Evolutionary conservation across 2,888 invertebrate species (phyloP).

Genomic region (Parasteatoda lunata): DNA sequence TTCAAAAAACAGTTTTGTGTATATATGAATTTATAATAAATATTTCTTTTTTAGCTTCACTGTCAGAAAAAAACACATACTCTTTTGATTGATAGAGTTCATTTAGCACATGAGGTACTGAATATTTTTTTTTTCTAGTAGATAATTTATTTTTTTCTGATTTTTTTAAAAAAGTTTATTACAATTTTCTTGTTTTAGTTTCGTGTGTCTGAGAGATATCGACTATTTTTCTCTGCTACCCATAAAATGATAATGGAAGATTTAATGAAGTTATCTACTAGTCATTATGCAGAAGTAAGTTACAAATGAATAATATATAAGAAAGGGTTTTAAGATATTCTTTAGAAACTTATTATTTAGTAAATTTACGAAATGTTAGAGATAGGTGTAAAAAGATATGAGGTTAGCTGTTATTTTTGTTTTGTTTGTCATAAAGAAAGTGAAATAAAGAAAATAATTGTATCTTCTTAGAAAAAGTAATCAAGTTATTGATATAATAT

Average conservation of each 20-base stretch:
- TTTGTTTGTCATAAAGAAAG: too few relatives aligned
- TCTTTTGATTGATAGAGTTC: conserved; percentile 80
- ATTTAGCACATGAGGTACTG: conserved; percentile 80
- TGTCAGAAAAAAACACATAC: conserved; percentile 80
- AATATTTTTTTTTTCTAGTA: not conserved
- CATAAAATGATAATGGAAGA: conserved; percentile 80
- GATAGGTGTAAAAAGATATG: too few relatives aligned
- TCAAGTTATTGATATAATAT: too few relatives aligned
- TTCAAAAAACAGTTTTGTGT: too few relatives aligned
- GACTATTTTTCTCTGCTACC: conserved; percentile 77
- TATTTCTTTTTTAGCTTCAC: conserved; percentile 76
- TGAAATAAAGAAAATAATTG: too few relatives aligned
- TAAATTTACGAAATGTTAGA: too few relatives aligned
- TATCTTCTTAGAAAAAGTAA: too few relatives aligned
- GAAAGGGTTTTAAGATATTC: too few relatives aligned
- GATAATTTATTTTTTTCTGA: too few relatives aligned
- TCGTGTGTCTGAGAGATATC: conserved; percentile 73
- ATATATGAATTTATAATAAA: not conserved
- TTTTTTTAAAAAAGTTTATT: not conserved
- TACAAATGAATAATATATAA: not conserved
- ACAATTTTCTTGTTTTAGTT: conserved; percentile 72
- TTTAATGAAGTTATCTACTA: conserved; percentile 80
- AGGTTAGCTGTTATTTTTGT: too few relatives aligned
- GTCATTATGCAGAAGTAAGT: conserved; percentile 81
- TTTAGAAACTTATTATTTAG: too few relatives aligned